These are phyloP conservation scores for Polymixis flavicincta DNA, from an alignment of 2,888 invertebrate species.

Conservation along the genomic window DNA sequence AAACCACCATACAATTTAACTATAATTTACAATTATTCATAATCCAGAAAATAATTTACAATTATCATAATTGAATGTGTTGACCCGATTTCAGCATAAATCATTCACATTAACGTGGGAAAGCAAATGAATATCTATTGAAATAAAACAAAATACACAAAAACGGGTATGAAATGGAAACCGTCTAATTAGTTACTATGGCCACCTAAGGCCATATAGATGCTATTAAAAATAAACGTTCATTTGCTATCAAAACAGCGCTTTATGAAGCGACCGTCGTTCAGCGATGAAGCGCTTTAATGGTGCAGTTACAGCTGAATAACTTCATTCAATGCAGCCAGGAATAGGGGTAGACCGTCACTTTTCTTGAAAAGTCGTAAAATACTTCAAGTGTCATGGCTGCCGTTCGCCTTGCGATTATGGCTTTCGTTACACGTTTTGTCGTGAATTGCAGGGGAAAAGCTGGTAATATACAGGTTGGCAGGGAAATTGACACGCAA, in stretches of 20 bases:
- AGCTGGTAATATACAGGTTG: background rate
- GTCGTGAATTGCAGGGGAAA: background rate
- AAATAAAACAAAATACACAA: slow-evolving; percentile 14
- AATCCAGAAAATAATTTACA: slow-evolving; percentile 12
- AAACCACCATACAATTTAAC: slow-evolving; percentile 8
- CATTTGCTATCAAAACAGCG: slow-evolving; percentile 23
- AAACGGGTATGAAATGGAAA: background rate
- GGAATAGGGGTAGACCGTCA: slow-evolving; percentile 11
- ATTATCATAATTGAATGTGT: slow-evolving; percentile 23
- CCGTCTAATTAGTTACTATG: slow-evolving; percentile 13
- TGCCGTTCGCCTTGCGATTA: slow-evolving; percentile 7
- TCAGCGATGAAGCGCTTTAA: slow-evolving; percentile 46
- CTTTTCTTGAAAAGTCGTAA: slow-evolving; percentile 46
- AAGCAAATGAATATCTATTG: slow-evolving; percentile 6
- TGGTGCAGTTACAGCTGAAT: slow-evolving; percentile 52
- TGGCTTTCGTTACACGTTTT: background rate
- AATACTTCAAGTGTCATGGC: slow-evolving; percentile 12
- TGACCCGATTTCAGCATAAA: slow-evolving; percentile 8
- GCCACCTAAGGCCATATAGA: background rate
- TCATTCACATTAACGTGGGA: slow-evolving; percentile 1
- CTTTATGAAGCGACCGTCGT: slow-evolving; percentile 6
- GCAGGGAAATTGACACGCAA: too few relatives aligned
- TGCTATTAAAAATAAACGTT: slow-evolving; percentile 28
- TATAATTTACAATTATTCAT: slow-evolving; percentile 4
- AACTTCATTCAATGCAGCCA: slow-evolving; percentile 50